Conservation (phyloP, 1,140 invertebrate species). For the Chironomus striatipennis region DNA sequence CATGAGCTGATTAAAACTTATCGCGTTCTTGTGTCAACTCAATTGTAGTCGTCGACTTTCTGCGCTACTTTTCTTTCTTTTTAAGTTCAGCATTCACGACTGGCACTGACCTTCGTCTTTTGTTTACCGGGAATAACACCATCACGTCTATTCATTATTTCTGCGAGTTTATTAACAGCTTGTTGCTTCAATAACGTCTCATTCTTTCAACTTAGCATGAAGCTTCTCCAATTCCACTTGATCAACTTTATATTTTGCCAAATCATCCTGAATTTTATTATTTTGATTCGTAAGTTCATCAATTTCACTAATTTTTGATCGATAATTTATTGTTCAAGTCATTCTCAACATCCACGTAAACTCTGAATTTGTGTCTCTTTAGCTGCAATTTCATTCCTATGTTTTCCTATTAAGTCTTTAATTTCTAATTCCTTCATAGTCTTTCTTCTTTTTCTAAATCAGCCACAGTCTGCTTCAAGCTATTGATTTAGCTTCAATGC, state of each 20-base stretch:
- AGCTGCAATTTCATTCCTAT: slow-evolving; percentile 69
- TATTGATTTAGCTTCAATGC: slow-evolving; percentile 79
- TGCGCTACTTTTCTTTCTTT: slow-evolving; percentile 91
- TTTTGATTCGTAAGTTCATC: slow-evolving; percentile 68
- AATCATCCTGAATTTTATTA: slow-evolving; percentile 55
- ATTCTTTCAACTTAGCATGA: slow-evolving; percentile 74
- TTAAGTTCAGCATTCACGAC: slow-evolving; percentile 65
- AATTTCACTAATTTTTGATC: slow-evolving; percentile 42
- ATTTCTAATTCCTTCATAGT: slow-evolving; percentile 93
- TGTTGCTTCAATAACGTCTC: slow-evolving; percentile 84
- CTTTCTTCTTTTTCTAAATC: slow-evolving; percentile 95
- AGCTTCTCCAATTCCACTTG: slow-evolving; percentile 78
- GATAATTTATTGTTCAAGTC: slow-evolving; percentile 36
- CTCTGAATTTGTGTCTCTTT: slow-evolving; percentile 67
- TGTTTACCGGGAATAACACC: slow-evolving; percentile 34
- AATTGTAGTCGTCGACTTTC: slow-evolving; percentile 92
- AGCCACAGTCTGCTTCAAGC: slow-evolving; percentile 89
- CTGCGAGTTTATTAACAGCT: slow-evolving; percentile 93
- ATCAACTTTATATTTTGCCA: slow-evolving; percentile 50
- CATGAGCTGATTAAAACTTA: slow-evolving; percentile 80
- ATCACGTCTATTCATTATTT: slow-evolving; percentile 78
- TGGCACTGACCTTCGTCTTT: slow-evolving; percentile 63
- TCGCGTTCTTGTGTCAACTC: slow-evolving; percentile 87
- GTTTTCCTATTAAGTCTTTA: slow-evolving; percentile 77
- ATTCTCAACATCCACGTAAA: slow-evolving; percentile 63